Base-by-base conservation (phyloP, 2,888 invertebrate species). In the Adineta ricciae region DNA sequence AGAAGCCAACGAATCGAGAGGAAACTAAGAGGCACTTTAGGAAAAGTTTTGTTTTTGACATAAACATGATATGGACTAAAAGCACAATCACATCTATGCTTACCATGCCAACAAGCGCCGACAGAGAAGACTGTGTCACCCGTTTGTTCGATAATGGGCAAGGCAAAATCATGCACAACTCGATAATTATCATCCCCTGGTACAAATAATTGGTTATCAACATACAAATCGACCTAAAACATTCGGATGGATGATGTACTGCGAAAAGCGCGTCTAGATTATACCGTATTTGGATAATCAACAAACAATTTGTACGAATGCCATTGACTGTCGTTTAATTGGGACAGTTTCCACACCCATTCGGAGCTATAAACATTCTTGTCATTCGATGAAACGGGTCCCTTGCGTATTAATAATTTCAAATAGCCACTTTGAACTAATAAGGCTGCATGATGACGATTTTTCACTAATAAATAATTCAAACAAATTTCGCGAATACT, bases 371-470 rank as follows among this genome's bases (percentile, higher is more conserved):
- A 41, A 0, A n/a, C 9, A 41, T 41, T 41, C n/a, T 38, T 78
- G 14, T 78, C 41, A 78, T 78, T 78, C 21, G n/a, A 41, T 78
- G 41, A 41, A 41, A 78, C 14, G 16, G 64, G 64, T 19, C 32
- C 64, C n/a, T 41, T n/a, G 41, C 78, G 78, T 24, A 78, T 78
- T 78, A 78, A 38, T 78, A 78, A 78, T 78, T 78, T 78, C 41
- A 78, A 78, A 11, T 38, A 11, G n/a, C 41, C 41, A 21, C n/a
- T 14, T 78, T 78, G 21, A 78, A 78, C n/a, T 24, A 78, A 78
- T 78, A 78, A n/a, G n/a, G 41, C 78, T 41, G n/a, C n/a, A 78
- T 78, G 78, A 41, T 78, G 78, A 41, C 78, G 78, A 78, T 78
- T 78, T 78, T 78, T 78, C 2, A 41, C 78, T 78, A 41, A 0